A percentile compares a stretch with the other conserved stretches of the same genome.
Evolutionary conservation across 2,113 vertebrate species (phyloP).

Genomic region (Sus scrofa): T2T-Sscrofa CM000817.6:130059001-130059500

Average conservation of each 20-base stretch:
- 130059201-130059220: background rate
- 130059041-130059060: background rate
- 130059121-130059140: background rate
- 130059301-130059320: background rate
- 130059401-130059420: too few relatives aligned
- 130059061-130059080: slow-evolving; percentile 1
- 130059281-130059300: background rate
- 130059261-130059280: background rate
- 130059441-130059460: too few relatives aligned
- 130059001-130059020: background rate
- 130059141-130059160: background rate
- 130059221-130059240: background rate
- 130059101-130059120: background rate
- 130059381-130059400: too few relatives aligned
- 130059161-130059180: background rate
- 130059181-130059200: background rate
- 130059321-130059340: too few relatives aligned
- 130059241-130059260: background rate
- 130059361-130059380: too few relatives aligned
- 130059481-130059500: too few relatives aligned
- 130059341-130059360: too few relatives aligned
- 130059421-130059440: too few relatives aligned
- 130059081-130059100: slow-evolving; percentile 8
- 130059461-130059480: too few relatives aligned
- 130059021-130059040: background rate